Conservation (phyloP, 1,140 invertebrate genomes). For the Pissodes strobi region DNA sequence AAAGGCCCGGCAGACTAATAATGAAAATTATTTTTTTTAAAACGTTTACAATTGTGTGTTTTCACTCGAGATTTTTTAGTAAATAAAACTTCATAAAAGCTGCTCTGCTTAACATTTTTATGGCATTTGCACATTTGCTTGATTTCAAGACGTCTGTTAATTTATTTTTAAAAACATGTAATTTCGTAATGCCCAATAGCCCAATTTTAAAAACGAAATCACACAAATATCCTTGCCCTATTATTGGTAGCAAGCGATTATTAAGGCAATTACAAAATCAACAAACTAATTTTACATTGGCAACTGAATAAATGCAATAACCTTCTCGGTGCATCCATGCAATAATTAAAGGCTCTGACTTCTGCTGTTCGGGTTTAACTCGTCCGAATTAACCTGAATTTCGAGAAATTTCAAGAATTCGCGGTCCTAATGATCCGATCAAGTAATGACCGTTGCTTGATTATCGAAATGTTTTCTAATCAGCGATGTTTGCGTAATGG, state of each 20-base stretch:
- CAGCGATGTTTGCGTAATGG: constrained; percentile 12
- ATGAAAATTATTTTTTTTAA: too few relatives aligned
- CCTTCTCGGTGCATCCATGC: constrained; percentile 25
- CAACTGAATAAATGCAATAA: constrained; percentile 13
- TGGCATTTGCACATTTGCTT: too few relatives aligned
- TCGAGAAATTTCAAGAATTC: constrained; percentile 10
- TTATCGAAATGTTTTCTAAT: constrained; percentile 20
- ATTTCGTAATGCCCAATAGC: too few relatives aligned
- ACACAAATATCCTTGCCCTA: constrained; percentile 16
- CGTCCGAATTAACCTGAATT: constrained; percentile 25
- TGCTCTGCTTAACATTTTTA: too few relatives aligned
- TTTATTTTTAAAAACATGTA: too few relatives aligned
- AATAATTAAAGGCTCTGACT: constrained; percentile 22
- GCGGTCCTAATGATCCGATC: constrained; percentile 14
- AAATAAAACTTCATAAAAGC: too few relatives aligned
- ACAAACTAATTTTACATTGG: constrained; percentile 17
- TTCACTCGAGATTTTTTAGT: too few relatives aligned
- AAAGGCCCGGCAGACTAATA: too few relatives aligned
- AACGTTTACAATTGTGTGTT: too few relatives aligned
- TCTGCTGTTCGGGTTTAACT: constrained; percentile 18
- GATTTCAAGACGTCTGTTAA: too few relatives aligned
- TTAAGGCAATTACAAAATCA: constrained; percentile 12
- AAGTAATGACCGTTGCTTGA: constrained; percentile 21
- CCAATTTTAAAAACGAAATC: too few relatives aligned
- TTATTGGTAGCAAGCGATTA: constrained; percentile 8